Evolutionary conservation across 1,140 invertebrate species (phyloP).

Genomic region (Coboldia fuscipes): DNA sequence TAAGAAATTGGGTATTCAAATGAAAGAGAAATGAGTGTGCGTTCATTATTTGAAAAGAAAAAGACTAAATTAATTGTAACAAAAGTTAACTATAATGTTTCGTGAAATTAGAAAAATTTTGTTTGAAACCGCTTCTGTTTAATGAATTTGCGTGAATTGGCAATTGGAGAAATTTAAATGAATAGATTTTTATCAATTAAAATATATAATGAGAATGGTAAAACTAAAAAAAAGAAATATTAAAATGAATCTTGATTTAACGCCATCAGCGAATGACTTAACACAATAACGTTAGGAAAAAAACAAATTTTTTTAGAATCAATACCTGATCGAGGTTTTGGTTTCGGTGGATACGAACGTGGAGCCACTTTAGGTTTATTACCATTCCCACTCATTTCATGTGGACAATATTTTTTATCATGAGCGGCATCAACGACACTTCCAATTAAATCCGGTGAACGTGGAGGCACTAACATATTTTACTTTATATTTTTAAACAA

Average conservation of each 20-base stretch:
- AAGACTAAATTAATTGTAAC: too few relatives aligned
- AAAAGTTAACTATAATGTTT: too few relatives aligned
- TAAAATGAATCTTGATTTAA: background rate
- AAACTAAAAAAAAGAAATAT: background rate
- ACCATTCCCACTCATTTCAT: conserved; percentile 5
- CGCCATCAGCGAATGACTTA: background rate
- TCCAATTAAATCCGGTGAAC: conserved; percentile 5
- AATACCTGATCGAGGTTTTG: conserved; percentile 20
- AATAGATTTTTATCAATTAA: conserved; percentile 44
- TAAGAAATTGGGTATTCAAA: too few relatives aligned
- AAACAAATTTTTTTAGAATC: too few relatives aligned
- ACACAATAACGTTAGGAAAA: background rate
- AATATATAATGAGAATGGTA: conserved; percentile 9
- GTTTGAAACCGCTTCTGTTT: too few relatives aligned
- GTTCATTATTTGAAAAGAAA: too few relatives aligned
- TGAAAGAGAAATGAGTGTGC: too few relatives aligned
- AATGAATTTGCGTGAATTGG: too few relatives aligned
- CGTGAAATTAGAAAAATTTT: too few relatives aligned
- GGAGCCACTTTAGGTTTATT: conserved; percentile 7
- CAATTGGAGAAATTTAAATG: conserved; percentile 33
- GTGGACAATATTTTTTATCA: conserved; percentile 16
- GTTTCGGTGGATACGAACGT: conserved; percentile 14
- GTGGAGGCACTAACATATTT: conserved; percentile 1
- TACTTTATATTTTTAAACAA: background rate
- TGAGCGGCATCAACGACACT: conserved; percentile 15